Evolutionary conservation across 1,140 invertebrate species (phyloP), one percentile per base, ranked within the genome.

Genomic region (Macrosteles quadrilineatus): DNA sequence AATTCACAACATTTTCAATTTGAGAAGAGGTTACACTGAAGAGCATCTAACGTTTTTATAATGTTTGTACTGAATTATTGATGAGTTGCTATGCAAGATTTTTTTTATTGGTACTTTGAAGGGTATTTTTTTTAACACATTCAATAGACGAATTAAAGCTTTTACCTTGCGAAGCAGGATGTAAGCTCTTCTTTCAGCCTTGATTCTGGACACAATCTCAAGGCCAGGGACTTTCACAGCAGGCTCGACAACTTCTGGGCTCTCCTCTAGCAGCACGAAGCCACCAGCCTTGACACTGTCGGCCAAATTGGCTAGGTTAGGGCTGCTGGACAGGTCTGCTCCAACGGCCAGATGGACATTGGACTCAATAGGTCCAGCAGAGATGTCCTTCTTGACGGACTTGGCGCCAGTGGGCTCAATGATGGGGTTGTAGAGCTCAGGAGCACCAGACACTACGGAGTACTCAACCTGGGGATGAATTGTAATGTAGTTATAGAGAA

Each of bases 191-290:
- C 83, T 85, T 47, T 81, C 82, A n/a, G 85, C 83, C 3, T 79
- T 74, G 74, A 87, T 86, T 71, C 86, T 85, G n/a, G 80, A 82
- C 1, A 87, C 80, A 0, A 83, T 47, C 1, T 80, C 73, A 0
- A 92, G 80, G 11, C 83, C 84, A 1, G 80, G 78, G 29, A 78
- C 72, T 36, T 83, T 74, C 43, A 87, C 75, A 6, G 79, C 71
- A 66, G 81, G 73, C 53, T 79, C 78, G 73, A 87, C 84, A 23
- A 88, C 79, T 14, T 81, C 80, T 9, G 83, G 83, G 6, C 85
- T 83, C 81, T 95, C 92, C 77, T 94, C 87, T 6, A 93, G 79
- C 43, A 97, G 80, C 1, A 95, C 71, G 76, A 95, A 92, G 19
- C 94, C 94, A 50, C 86, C 86, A 0, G 85, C 78, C 72, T 86